phyloP scores from a whole-genome alignment of 1,140 invertebrate species.

The Galleria mellonella region DNA sequence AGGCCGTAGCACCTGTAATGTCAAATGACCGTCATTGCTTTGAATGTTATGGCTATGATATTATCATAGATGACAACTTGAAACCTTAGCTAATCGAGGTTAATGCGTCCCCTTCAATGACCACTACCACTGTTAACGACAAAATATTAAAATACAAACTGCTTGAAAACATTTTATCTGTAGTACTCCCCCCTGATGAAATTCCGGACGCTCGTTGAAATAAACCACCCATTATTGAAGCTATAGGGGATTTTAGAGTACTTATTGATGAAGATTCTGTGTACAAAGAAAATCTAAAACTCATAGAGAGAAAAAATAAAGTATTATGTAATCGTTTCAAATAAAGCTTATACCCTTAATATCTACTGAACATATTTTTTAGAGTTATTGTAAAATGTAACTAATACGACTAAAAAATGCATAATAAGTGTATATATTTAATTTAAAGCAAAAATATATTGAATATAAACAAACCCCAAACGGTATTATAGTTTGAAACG shows the following conservation, averaged over 20 bases:
- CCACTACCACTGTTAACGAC: constrained; percentile 96
- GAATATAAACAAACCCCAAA: not conserved
- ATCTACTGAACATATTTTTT: no score
- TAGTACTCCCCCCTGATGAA: constrained; percentile 92
- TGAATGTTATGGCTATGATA: constrained; percentile 94
- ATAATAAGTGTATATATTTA: not conserved
- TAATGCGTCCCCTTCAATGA: constrained; percentile 95
- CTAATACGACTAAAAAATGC: no score
- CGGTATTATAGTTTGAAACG: not conserved
- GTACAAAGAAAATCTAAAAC: constrained; percentile 31
- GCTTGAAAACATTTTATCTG: constrained; percentile 94
- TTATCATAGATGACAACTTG: constrained; percentile 89
- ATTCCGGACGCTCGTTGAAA: constrained; percentile 94
- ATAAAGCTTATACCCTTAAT: no score
- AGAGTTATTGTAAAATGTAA: no score
- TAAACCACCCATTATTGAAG: constrained; percentile 86
- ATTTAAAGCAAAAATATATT: not conserved
- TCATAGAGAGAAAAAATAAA: constrained; percentile 12
- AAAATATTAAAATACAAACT: constrained; percentile 96
- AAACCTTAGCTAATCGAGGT: constrained; percentile 94
- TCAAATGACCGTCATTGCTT: constrained; percentile 88
- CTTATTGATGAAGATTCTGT: constrained; percentile 87
- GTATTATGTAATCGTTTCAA: constrained; percentile 17
- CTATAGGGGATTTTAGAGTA: constrained; percentile 91
- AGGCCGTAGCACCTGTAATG: constrained; percentile 87